Evolutionary conservation across 2,797 vertebrate genomes (phyloP).

Genomic region (Numenius phaeopus): DNA sequence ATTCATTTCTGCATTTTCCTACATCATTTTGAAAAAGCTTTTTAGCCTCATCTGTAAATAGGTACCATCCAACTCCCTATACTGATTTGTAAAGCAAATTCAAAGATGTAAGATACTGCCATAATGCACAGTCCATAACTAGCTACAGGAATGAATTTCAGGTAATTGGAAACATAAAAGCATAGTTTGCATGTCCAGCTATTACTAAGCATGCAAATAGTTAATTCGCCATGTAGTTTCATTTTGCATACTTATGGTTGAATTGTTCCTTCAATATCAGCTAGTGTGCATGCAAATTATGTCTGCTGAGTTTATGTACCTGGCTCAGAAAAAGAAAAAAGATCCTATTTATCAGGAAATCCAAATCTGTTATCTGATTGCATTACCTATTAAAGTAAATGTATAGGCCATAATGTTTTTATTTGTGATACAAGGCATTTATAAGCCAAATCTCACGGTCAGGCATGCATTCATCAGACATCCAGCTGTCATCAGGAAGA

Average conservation of each 20-base stretch:
- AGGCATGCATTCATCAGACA: background rate
- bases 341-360: background rate
- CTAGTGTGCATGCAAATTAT: background rate
- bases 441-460: background rate
- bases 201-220: background rate
- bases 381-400: background rate
- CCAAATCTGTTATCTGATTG: background rate
- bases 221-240: background rate
- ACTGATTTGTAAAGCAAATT: background rate
- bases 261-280: background rate
- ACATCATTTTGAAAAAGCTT: background rate
- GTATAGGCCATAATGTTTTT: background rate
- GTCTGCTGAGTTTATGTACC: background rate
- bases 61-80: background rate
- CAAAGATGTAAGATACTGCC: background rate
- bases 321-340: background rate
- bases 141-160: background rate
- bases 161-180: background rate
- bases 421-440: background rate
- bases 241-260: background rate
- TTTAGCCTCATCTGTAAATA: background rate
- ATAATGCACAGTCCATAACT: background rate
- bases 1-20: background rate
- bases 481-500: background rate
- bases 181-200: background rate